A percentile compares a stretch with the other conserved stretches of the same genome.
Conservation (phyloP, 2,797 vertebrate genomes). For the Mormyrus hasselquistii region DNA sequence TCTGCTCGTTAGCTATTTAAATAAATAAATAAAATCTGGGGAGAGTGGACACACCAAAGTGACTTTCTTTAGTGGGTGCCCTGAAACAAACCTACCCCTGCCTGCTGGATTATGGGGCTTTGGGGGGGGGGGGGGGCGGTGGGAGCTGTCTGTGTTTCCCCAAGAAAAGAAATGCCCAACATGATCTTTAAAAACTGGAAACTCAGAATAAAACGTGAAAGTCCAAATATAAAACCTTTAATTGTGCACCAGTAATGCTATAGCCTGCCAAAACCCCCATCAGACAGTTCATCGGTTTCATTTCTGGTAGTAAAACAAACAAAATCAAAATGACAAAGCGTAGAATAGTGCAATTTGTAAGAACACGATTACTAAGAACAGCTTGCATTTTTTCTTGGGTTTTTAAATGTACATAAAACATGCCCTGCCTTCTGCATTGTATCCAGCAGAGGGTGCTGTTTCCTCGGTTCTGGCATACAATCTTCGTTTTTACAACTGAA, state of each 20-base stretch:
- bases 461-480: neutral
- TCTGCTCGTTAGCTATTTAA: neutral
- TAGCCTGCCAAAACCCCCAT: neutral
- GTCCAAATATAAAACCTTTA: neutral
- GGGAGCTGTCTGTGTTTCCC: neutral
- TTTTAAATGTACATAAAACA: neutral
- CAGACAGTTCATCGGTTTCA: neutral
- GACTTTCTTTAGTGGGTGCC: neutral
- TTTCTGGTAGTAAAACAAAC: slow-evolving; percentile 1
- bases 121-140: neutral
- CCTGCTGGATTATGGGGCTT: neutral
- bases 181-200: neutral
- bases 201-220: neutral
- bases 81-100: neutral
- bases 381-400: neutral
- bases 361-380: neutral
- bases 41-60: neutral
- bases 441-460: slow-evolving; percentile 11
- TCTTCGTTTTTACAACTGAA: neutral
- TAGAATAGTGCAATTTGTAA: slow-evolving; percentile 6
- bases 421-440: neutral
- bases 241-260: neutral
- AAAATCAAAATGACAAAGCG: neutral
- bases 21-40: too few relatives aligned
- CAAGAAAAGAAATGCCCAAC: neutral